phyloP scores from a whole-genome alignment of 2,797 vertebrate genomes.

The Centroberyx gerrardi region DNA sequence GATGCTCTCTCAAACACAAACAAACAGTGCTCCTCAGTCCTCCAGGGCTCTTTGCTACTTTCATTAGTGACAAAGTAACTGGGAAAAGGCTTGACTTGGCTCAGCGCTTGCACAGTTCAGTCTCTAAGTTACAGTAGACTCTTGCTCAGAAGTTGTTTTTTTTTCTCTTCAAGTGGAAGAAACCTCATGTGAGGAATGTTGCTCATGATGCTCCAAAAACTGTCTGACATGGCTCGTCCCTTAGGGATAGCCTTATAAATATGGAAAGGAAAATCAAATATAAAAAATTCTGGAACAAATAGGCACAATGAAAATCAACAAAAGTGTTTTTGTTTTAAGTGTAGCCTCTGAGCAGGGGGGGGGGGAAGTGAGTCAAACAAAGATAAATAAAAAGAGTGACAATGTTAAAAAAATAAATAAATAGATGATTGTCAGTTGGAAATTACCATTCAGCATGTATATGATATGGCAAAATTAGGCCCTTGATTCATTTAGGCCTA shows the following conservation, averaged over 20 bases:
- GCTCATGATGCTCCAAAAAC: slow-evolving; percentile 74
- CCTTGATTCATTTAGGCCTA: slow-evolving; percentile 4
- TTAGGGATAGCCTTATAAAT: slow-evolving; percentile 74
- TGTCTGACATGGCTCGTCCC: slow-evolving; percentile 71
- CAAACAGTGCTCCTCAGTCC: slow-evolving; percentile 81
- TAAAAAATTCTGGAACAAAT: slow-evolving; percentile 71
- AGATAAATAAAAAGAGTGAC: slow-evolving; percentile 44
- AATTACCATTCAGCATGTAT: slow-evolving; percentile 14
- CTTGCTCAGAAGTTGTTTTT: slow-evolving; percentile 69
- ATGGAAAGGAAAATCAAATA: slow-evolving; percentile 78
- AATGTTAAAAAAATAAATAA: slow-evolving; percentile 47
- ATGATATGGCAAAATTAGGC: slow-evolving; percentile 25
- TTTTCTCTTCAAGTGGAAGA: slow-evolving; percentile 63
- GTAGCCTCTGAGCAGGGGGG: slow-evolving; percentile 50
- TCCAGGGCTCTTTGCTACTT: slow-evolving; percentile 85
- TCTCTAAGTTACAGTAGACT: slow-evolving; percentile 78
- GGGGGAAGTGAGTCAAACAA: slow-evolving; percentile 54
- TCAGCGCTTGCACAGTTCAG: slow-evolving; percentile 69
- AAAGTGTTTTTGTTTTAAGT: slow-evolving; percentile 68
- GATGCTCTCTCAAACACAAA: slow-evolving; percentile 83
- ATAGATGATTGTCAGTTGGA: slow-evolving; percentile 3
- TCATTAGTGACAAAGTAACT: slow-evolving; percentile 86
- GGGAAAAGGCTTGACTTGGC: slow-evolving; percentile 79
- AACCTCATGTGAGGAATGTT: slow-evolving; percentile 72
- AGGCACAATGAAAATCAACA: slow-evolving; percentile 72